Evolutionary conservation across 2,888 invertebrate species (phyloP), one percentile per base, ranked within the genome.

Genomic region (Thecocarcelia acutangulata): DNA sequence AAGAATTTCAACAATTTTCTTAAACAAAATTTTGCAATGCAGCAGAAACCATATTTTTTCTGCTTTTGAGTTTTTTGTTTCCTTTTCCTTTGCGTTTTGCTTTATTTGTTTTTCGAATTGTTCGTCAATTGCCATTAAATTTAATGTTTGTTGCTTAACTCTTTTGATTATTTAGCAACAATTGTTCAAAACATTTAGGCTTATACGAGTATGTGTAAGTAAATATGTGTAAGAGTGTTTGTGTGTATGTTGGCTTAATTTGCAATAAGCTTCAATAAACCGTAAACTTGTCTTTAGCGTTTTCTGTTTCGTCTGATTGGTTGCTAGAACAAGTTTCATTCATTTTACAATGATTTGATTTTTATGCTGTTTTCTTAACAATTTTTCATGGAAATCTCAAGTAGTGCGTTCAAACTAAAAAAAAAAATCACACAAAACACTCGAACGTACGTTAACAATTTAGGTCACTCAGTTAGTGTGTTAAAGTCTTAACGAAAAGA

Each of bases 381-480:
- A 37, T 73, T 77, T 33, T 81, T 48, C 76, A 68, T 68, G 61
- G 68, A 77, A 73, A 73, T 77, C 73, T 74, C 58, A 56, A 58
- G 73, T 28, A 58, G 61, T 19, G 56, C 70, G 56, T 76, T 68
- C 46, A 37, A 59, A 50, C 54, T 54, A 59, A 54, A 72, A n/a
- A n/a, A n/a, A n/a, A n/a, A n/a, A n/a, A n/a, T n/a, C n/a, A n/a
- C n/a, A n/a, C n/a, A n/a, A n/a, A 68, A 54, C 33, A 56, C 63
- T 44, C 44, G 6, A 37, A 1, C 54, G 13, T 48, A 17, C 24
- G 37, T 11, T 46, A 12, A 13, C 9, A 56, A 82, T 82, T 82
- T 82, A 70, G 82, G 82, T 82, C 82, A 82, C 66, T 82, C 82
- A 78, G 82, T 82, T 82, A 82, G 82, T 82, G 69, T 82, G 82